These are phyloP conservation scores for Proteles cristata DNA, from an alignment of 2,113 vertebrate species.

Conservation along the genomic window DNA sequence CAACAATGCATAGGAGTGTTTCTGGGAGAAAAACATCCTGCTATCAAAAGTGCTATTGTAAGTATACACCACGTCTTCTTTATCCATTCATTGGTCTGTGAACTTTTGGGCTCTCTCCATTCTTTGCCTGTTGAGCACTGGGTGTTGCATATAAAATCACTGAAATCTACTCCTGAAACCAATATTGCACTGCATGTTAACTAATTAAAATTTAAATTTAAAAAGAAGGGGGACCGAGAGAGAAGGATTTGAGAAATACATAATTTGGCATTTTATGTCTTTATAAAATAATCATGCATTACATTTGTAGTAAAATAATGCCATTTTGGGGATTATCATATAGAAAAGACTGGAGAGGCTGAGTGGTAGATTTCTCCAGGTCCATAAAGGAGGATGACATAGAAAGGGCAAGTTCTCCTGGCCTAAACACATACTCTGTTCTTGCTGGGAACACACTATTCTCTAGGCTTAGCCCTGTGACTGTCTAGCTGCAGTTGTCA, in stretches of 20 bases:
- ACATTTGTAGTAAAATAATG: background rate
- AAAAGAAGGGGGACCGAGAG: background rate
- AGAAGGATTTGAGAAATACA: background rate
- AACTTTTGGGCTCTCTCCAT: too few species aligned
- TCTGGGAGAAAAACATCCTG: background rate
- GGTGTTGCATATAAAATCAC: too few species aligned
- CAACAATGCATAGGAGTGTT: background rate
- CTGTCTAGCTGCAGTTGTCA: background rate
- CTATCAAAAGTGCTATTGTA: background rate
- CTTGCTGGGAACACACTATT: background rate
- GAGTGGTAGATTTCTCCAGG: background rate
- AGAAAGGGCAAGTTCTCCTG: background rate
- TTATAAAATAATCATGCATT: background rate
- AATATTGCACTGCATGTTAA: too few species aligned
- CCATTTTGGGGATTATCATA: background rate
- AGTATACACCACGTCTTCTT: too few species aligned
- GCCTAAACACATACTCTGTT: background rate
- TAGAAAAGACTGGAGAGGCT: background rate
- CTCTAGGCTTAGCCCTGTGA: background rate
- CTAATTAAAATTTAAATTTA: too few species aligned
- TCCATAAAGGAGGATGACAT: background rate
- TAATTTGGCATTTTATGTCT: background rate
- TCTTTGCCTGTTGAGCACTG: too few species aligned
- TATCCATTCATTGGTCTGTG: too few species aligned
- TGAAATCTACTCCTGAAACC: too few species aligned